These are phyloP conservation scores for Tamias sibiricus DNA, from an alignment of 2,113 vertebrate species.

Conservation along the genomic window DNA sequence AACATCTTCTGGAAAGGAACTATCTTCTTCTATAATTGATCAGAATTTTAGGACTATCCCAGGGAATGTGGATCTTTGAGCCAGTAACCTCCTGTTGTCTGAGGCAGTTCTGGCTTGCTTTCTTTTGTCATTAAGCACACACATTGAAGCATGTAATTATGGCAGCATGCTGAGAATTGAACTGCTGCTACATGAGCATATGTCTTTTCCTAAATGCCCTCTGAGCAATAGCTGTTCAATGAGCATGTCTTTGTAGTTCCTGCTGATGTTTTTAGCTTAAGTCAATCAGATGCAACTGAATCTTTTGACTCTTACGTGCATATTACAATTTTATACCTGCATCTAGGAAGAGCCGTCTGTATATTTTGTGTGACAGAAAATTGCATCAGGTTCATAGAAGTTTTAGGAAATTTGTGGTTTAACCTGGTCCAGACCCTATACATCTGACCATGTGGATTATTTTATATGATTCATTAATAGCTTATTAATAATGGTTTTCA, in stretches of 20 bases:
- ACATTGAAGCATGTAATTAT: conserved; percentile 51
- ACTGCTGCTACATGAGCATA: conserved; percentile 28
- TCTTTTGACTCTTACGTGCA: neutral
- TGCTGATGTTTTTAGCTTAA: neutral
- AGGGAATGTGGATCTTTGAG: neutral
- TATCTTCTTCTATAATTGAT: neutral
- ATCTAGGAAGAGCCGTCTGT: neutral
- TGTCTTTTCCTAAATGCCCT: conserved; percentile 52
- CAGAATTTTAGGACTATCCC: neutral
- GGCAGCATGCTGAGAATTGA: conserved; percentile 45
- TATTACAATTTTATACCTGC: neutral
- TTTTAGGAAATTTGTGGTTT: neutral
- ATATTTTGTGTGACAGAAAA: neutral
- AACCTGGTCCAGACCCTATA: neutral
- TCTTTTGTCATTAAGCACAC: conserved; percentile 44
- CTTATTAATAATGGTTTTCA: neutral
- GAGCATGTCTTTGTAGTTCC: conserved; percentile 4
- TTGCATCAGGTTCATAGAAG: neutral
- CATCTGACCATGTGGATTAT: neutral
- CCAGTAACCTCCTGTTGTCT: neutral
- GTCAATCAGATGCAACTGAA: conserved; percentile 1
- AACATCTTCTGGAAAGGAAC: neutral
- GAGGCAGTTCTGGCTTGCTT: neutral
- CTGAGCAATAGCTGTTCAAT: conserved; percentile 44
- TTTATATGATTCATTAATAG: neutral